Evolutionary conservation across 2,797 vertebrate genomes (phyloP).

Genomic region (Hipposideros larvatus): DNA sequence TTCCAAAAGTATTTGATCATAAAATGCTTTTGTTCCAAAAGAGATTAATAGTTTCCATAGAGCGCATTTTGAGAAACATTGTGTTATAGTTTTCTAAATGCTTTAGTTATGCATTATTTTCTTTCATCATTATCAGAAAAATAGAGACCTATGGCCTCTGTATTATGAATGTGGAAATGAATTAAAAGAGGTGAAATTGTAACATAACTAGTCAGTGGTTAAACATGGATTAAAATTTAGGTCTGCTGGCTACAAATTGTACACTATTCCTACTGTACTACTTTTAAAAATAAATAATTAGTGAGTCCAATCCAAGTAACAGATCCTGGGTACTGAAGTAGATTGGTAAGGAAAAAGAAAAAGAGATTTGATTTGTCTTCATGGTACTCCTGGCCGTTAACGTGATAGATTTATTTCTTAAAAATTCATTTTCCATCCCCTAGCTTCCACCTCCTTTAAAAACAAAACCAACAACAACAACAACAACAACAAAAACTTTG

Average conservation of each 20-base stretch:
- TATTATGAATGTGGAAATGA: constrained; percentile 14
- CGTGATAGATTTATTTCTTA: background rate
- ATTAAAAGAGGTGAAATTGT: background rate
- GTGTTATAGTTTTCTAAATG: constrained; percentile 3
- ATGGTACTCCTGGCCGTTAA: constrained; percentile 2
- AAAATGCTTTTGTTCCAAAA: constrained; percentile 27
- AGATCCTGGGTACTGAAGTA: background rate
- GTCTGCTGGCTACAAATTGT: background rate
- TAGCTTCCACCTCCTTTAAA: background rate
- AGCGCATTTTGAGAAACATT: background rate
- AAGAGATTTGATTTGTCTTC: constrained; percentile 34
- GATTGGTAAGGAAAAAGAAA: constrained; percentile 27
- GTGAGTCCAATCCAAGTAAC: background rate
- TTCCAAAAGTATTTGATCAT: constrained; percentile 10
- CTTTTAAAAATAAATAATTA: constrained; percentile 14
- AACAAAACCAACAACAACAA: background rate
- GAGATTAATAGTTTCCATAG: background rate
- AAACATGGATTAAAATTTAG: background rate
- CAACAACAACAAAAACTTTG: background rate
- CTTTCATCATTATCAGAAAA: background rate
- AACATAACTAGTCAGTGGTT: background rate
- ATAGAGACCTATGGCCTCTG: background rate
- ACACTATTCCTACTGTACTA: background rate
- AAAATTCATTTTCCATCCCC: background rate
- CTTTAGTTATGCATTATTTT: background rate